Base-by-base conservation (phyloP, 2,113 vertebrate species). In the Meles meles region DNA sequence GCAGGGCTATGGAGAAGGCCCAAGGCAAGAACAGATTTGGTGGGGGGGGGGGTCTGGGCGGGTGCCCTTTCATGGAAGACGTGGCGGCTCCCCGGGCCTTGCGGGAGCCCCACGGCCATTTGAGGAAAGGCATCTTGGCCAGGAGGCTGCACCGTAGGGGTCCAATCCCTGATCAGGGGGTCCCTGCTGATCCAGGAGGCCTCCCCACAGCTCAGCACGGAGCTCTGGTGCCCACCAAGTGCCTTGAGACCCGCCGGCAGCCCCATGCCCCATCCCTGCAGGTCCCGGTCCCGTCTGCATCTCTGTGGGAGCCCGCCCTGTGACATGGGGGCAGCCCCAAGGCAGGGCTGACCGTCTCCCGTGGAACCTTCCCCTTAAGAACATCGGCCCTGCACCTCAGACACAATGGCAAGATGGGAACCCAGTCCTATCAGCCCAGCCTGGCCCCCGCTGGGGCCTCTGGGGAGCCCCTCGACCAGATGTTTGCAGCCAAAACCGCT, bases 401-500 rank as follows among this genome's bases (percentile, higher is more conserved):
- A 27, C 10, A 8, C 49, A 57, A 27, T 1, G 21, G 4, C 34
- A 13, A 23, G 42, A 23, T 11, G 52, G 71, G 39, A 17, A 23
- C 11, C 49, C 31, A 42, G 23, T 23, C 61, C 57, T 3, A 5
- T 4, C 37, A 8, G 6, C 23, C 29, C 5, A 0, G 55, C 39
- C 77, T 27, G 23, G 87, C 59, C 6, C 8, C 44, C 20, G n/a
- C 63, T 5, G n/a, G 12, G 25, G 37, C 85, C 0, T 0, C 63
- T 12, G 23, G 13, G 11, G 44, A 12, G 27, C 10, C 52, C 71
- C 37, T 0, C 0, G 29, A 39, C 83, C 96, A 97, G 90, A 87
- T 85, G 85, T 82, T 74, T 27, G 61, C 69, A 42, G 57, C 77
- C 44, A 61, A 83, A 95, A 49, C 79, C 81, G 76, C 79, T 9